Evolutionary conservation across 1,140 invertebrate species (phyloP).

Genomic region (Elymnias hypermnestra): DNA sequence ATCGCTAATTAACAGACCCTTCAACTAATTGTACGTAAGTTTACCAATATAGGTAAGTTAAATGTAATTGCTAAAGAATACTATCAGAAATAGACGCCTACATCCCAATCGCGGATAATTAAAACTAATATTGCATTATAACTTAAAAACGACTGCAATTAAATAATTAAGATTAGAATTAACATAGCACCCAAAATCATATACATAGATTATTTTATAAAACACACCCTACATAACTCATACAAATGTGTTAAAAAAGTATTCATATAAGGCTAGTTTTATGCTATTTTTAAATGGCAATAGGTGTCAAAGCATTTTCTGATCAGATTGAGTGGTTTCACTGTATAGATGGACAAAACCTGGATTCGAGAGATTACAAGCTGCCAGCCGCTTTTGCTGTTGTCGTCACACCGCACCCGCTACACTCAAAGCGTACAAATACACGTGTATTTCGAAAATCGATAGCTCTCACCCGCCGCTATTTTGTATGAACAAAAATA

Average conservation of each 20-base stretch:
- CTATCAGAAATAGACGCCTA: no score
- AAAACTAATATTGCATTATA: no score
- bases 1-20: no score
- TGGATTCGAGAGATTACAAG: slow-evolving; percentile 22
- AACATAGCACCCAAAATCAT: no score
- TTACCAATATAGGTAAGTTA: no score
- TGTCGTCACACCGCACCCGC: slow-evolving; percentile 32
- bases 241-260: neutral
- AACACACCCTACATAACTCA: neutral
- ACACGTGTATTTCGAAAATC: slow-evolving; percentile 39
- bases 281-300: neutral
- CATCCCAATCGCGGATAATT: no score
- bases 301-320: neutral
- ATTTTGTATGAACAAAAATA: neutral
- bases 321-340: slow-evolving; percentile 2
- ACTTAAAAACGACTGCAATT: no score
- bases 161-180: no score
- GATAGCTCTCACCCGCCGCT: slow-evolving; percentile 26
- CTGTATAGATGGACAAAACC: slow-evolving; percentile 21
- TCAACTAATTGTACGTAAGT: no score
- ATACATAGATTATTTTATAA: no score
- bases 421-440: slow-evolving; percentile 45
- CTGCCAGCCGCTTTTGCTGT: slow-evolving; percentile 30
- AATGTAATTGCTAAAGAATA: no score
- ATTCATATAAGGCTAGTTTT: neutral